Conservation (phyloP, 1,140 invertebrate species). For the Trachymyrmex cornetzi region DNA sequence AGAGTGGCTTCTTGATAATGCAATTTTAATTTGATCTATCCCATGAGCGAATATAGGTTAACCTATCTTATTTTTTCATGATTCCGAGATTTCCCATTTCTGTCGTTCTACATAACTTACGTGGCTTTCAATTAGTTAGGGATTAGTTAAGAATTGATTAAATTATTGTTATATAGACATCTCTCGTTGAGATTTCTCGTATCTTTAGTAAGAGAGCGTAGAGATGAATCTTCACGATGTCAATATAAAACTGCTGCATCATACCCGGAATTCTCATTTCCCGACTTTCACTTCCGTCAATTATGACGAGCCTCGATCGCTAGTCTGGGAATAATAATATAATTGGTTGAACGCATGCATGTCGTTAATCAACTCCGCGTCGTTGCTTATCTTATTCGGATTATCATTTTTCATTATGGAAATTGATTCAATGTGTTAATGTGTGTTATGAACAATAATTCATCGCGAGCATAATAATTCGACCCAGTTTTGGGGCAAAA, state of each 20-base stretch:
- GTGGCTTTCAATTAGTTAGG: neutral
- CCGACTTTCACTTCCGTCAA: slow-evolving; percentile 12
- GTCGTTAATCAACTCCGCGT: slow-evolving; percentile 27
- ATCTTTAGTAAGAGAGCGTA: neutral
- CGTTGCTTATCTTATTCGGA: slow-evolving; percentile 42
- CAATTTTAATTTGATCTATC: slow-evolving; percentile 65
- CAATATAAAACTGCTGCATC: neutral
- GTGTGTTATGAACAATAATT: slow-evolving; percentile 21
- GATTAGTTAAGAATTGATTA: neutral
- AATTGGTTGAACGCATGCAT: neutral
- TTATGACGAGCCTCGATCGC: neutral
- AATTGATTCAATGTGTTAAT: slow-evolving; percentile 46
- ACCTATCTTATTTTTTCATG: neutral
- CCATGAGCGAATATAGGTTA: neutral
- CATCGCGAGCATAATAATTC: slow-evolving; percentile 26
- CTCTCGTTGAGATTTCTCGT: no score
- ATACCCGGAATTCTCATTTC: neutral
- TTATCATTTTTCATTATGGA: slow-evolving; percentile 54
- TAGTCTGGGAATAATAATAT: slow-evolving; percentile 20
- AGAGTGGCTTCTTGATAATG: slow-evolving; percentile 62
- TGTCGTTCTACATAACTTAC: neutral
- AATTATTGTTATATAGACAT: neutral
- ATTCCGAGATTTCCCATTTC: neutral
- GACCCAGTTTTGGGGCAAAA: slow-evolving; percentile 14
- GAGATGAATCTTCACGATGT: neutral